A percentile compares a stretch with the other conserved stretches of the same genome.
phyloP scores from a whole-genome alignment of 2,888 invertebrate genomes.

The Plagodis pulveraria region DNA sequence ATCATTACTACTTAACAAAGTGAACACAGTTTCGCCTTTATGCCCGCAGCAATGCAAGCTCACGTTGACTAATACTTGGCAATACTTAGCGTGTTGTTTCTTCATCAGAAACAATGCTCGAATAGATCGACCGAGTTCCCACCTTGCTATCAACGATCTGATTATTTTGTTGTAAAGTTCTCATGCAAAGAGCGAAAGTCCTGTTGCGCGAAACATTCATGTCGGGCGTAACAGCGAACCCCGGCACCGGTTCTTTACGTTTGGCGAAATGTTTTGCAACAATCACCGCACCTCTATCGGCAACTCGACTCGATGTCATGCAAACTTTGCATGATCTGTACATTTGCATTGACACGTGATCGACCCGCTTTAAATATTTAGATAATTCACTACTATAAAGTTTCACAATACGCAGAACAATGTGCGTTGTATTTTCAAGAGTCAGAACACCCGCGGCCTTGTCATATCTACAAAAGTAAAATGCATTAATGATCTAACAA shows the following conservation, averaged over 20 bases:
- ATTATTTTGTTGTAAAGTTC: constrained; percentile 36
- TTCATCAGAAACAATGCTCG: constrained; percentile 51
- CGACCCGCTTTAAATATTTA: constrained; percentile 7
- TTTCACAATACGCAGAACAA: constrained; percentile 38
- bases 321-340: constrained; percentile 33
- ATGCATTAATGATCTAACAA: constrained; percentile 62
- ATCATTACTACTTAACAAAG: constrained; percentile 9
- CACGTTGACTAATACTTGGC: constrained; percentile 49
- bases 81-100: constrained; percentile 52
- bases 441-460: constrained; percentile 54
- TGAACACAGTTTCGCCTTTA: constrained; percentile 13
- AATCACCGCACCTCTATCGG: constrained; percentile 35
- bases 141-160: constrained; percentile 42
- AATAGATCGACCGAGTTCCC: constrained; percentile 60
- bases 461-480: constrained; percentile 61
- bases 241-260: constrained; percentile 68
- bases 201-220: constrained; percentile 48
- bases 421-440: constrained; percentile 26
- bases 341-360: constrained; percentile 25
- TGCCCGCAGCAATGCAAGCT: constrained; percentile 23
- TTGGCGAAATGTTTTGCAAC: constrained; percentile 75
- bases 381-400: constrained; percentile 13
- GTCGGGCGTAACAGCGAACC: constrained; percentile 43
- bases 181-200: constrained; percentile 63
- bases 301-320: constrained; percentile 25